Base-by-base conservation (phyloP, 2,888 invertebrate species). In the Drosophila leonis region DNA sequence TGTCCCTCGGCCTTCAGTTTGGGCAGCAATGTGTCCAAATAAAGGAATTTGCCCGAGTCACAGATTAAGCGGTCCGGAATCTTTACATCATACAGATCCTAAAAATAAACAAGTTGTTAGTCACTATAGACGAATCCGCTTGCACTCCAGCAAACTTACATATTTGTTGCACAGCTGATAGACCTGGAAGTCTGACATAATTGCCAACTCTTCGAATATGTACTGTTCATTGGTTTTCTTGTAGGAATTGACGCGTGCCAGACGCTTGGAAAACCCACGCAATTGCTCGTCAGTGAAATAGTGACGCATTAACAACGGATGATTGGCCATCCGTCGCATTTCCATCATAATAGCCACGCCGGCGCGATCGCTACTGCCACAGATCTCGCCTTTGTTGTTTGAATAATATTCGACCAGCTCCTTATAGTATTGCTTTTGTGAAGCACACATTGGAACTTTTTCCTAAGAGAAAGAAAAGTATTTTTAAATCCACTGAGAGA, bases 161-260 rank as follows among this genome's bases (percentile, higher is more conserved):
- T 96, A 95, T 61, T 94, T 94, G 81, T 94, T 93, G 29, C 97
- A 96, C 52, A 98, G 93, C 83, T 96, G 95, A 92, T 97, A 96
- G 75, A 99, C 96, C 93, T 98, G 97, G 93, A 97, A 98, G 94
- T 99, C 99, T 0, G 98, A 98, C 95, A 97, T 95, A 90, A 96
- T 96, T 44, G 95, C 94, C 91, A 99, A 94, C 91, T 99, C 98
- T 86, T 99, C 98, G 68, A 96, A 95, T 39, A 98, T 96, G 85
- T 97, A 96, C 65, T 96, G 94, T 48, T 95, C 94, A 88, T 96
- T 96, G 46, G 95, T 96, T 92, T 97, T 96, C 91, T 97, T 97
- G 90, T 96, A 96, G 0, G 93, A 93, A 0, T 95, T 94, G 88
- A 96, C 96, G 10, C 93, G 92, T 0, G 96, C 96, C 46, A 98